Percentiles rank a stretch among this genome's conserved stretches.
phyloP scores from a whole-genome alignment of 2,888 invertebrate species.

The Agrenia bidenticulata region DNA sequence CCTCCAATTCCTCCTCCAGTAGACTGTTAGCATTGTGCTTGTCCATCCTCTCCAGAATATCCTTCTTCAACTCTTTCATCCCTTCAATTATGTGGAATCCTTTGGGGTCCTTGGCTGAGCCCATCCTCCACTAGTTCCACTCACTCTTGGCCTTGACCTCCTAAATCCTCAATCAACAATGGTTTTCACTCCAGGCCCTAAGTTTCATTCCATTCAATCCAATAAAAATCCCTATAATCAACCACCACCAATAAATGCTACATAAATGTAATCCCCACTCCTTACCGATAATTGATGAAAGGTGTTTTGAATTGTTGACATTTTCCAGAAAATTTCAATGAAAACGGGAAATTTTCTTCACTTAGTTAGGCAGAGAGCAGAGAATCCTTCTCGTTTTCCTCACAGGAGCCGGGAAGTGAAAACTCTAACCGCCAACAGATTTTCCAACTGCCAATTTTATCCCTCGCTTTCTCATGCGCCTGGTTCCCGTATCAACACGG shows the following conservation, averaged over 20 bases:
- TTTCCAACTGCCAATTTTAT: slow-evolving; percentile 8
- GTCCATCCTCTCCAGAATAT: neutral
- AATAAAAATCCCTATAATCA: neutral
- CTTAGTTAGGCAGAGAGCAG: neutral
- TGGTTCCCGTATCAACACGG: too few relatives aligned
- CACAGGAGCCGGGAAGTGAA: neutral
- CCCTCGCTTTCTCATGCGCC: neutral
- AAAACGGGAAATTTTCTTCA: neutral
- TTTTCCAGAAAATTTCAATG: neutral
- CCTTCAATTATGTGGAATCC: neutral
- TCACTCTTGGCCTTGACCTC: too few relatives aligned
- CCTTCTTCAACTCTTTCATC: neutral
- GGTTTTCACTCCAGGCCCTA: too few relatives aligned
- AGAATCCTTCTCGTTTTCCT: too few relatives aligned
- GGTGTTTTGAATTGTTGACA: too few relatives aligned
- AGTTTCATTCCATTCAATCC: too few relatives aligned
- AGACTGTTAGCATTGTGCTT: neutral
- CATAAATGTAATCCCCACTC: too few relatives aligned
- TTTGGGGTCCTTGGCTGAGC: too few relatives aligned
- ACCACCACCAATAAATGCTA: too few relatives aligned
- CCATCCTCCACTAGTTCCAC: too few relatives aligned
- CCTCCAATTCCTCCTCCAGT: slow-evolving; percentile 7
- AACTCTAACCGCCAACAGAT: slow-evolving; percentile 4
- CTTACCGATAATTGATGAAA: too few relatives aligned
- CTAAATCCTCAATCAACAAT: too few relatives aligned